Conservation (phyloP, 2,888 invertebrate genomes). For the Salpingus planirostris region DNA sequence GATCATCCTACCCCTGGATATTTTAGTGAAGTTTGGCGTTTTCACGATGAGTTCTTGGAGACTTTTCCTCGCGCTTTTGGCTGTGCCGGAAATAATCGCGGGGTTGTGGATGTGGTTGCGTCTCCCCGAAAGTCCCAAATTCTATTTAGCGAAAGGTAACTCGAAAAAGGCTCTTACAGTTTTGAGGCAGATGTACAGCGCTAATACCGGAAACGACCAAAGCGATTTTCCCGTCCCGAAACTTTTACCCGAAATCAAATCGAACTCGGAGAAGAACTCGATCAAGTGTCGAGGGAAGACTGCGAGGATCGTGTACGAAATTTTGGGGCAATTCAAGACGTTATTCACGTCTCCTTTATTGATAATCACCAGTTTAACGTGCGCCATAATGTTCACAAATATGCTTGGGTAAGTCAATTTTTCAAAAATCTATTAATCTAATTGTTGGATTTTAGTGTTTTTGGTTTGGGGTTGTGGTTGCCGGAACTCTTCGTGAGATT, state of each 20-base stretch:
- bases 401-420: slow-evolving; percentile 55
- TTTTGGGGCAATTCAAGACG: slow-evolving; percentile 49
- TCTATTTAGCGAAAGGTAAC: slow-evolving; percentile 53
- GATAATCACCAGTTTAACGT: slow-evolving; percentile 48
- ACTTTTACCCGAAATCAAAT: slow-evolving; percentile 11
- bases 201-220: slow-evolving; percentile 43
- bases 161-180: slow-evolving; percentile 51
- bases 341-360: slow-evolving; percentile 49
- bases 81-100: slow-evolving; percentile 54
- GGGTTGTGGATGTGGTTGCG: slow-evolving; percentile 45
- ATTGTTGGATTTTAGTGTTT: too few relatives aligned
- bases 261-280: background rate
- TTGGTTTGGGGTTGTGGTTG: slow-evolving; percentile 65
- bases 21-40: slow-evolving; percentile 22
- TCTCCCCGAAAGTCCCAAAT: slow-evolving; percentile 75
- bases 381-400: slow-evolving; percentile 56
- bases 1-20: slow-evolving; percentile 27
- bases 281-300: slow-evolving; percentile 15
- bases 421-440: too few relatives aligned
- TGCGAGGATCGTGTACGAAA: slow-evolving; percentile 42
- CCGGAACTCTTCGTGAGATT: slow-evolving; percentile 63
- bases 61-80: slow-evolving; percentile 56
- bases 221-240: slow-evolving; percentile 44
- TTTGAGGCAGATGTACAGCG: slow-evolving; percentile 51
- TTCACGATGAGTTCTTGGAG: slow-evolving; percentile 61